Conservation (phyloP, 1,140 invertebrate genomes). For the Marisa cornuarietis region DNA sequence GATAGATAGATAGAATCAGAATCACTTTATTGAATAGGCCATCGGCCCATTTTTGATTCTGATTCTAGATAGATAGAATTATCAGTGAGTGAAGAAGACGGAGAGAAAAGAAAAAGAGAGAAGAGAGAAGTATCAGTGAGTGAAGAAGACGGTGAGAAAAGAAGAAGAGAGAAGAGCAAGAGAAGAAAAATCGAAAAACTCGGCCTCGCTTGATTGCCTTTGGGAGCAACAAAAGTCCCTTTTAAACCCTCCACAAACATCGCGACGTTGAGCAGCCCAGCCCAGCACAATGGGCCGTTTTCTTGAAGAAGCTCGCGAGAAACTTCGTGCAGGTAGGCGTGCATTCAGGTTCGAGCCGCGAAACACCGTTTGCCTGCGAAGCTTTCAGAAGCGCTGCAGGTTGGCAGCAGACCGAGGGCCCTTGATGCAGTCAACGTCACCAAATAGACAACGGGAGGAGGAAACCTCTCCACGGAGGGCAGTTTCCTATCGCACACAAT, state of each 20-base stretch:
- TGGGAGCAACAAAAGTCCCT: too few relatives aligned
- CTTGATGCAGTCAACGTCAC: not conserved
- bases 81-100: constrained; percentile 1
- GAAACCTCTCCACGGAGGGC: too few relatives aligned
- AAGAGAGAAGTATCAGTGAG: too few relatives aligned
- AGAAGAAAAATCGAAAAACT: not conserved
- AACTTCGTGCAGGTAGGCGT: not conserved
- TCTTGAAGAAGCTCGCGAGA: too few relatives aligned
- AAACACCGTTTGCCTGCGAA: not conserved
- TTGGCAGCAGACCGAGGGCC: not conserved
- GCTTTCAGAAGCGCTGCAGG: not conserved
- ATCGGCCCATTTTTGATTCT: too few relatives aligned
- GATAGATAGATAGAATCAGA: too few relatives aligned
- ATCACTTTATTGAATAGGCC: too few relatives aligned
- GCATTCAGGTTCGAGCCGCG: not conserved
- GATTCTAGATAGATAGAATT: too few relatives aligned
- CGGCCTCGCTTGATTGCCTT: too few relatives aligned
- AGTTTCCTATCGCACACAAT: not conserved
- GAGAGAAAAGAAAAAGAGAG: not conserved
- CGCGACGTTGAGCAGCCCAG: too few relatives aligned
- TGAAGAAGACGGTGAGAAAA: not conserved
- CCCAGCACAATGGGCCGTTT: too few relatives aligned
- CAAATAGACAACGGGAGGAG: not conserved
- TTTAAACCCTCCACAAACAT: too few relatives aligned
- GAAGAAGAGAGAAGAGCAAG: not conserved